These are phyloP conservation scores for Leistus spinibarbis DNA, from an alignment of 2,888 invertebrate genomes.

Conservation along the genomic window DNA sequence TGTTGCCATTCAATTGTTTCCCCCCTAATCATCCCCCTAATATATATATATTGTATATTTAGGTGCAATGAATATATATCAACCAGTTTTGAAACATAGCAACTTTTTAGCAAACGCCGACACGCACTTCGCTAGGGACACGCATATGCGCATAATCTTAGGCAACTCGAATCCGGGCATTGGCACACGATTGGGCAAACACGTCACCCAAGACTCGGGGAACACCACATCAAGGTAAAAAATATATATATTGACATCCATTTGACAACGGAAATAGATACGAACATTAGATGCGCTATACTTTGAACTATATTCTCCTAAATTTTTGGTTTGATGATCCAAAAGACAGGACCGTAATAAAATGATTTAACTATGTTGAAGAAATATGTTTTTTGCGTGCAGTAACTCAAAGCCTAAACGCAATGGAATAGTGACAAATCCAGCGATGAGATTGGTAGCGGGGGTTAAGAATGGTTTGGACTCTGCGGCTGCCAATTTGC, in stretches of 20 bases:
- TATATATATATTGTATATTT: background rate
- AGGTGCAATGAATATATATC: constrained; percentile 57
- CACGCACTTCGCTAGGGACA: constrained; percentile 86
- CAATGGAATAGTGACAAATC: constrained; percentile 86
- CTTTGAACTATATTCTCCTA: background rate
- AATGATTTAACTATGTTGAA: background rate
- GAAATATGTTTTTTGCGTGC: constrained; percentile 2
- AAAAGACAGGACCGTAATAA: constrained; percentile 21
- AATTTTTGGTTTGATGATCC: background rate
- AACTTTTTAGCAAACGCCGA: constrained; percentile 64
- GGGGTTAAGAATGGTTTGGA: constrained; percentile 77
- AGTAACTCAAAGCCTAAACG: constrained; percentile 69
- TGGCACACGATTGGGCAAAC: constrained; percentile 45
- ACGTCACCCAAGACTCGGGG: constrained; percentile 44
- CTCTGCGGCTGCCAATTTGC: constrained; percentile 66
- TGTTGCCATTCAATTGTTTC: constrained; percentile 25
- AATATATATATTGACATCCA: background rate
- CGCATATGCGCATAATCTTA: constrained; percentile 88
- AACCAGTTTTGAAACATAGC: constrained; percentile 56
- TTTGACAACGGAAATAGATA: constrained; percentile 8
- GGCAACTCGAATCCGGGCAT: constrained; percentile 58
- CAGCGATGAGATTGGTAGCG: constrained; percentile 81
- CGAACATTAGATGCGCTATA: background rate
- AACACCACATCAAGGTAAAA: constrained; percentile 44
- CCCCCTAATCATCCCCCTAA: background rate